Evolutionary conservation across 2,113 vertebrate species (phyloP).

Genomic region (Cynopterus brachyotis): DNA sequence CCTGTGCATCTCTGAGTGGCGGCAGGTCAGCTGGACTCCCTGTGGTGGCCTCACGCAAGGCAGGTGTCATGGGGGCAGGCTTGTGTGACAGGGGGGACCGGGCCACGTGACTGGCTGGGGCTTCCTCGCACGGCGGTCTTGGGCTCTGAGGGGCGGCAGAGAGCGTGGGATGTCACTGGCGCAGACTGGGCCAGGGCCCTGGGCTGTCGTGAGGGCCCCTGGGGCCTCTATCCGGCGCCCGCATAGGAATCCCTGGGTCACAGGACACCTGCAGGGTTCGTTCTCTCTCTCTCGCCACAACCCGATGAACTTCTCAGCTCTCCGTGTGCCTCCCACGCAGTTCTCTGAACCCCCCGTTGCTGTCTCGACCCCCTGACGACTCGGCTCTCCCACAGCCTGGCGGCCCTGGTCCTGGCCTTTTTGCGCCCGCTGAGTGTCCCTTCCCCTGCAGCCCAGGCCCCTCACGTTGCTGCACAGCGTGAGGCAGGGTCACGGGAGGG

Average conservation of each 20-base stretch:
- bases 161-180: background rate
- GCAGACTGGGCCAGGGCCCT: background rate
- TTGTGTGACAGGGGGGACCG: too few relatives aligned
- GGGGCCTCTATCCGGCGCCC: too few relatives aligned
- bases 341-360: background rate
- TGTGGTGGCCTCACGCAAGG: too few relatives aligned
- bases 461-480: background rate
- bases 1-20: background rate
- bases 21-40: background rate
- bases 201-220: too few relatives aligned
- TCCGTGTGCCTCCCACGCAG: background rate
- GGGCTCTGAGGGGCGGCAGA: background rate
- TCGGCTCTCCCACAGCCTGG: background rate
- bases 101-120: background rate
- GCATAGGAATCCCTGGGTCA: background rate
- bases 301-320: background rate
- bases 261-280: background rate
- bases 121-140: background rate
- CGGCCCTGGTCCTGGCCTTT: background rate
- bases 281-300: too few relatives aligned
- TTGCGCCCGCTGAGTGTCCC: background rate
- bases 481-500: accelerated
- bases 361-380: too few relatives aligned
- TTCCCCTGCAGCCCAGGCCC: accelerated
- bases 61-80: background rate